Evolutionary conservation across 2,888 invertebrate genomes (phyloP), one percentile per base, ranked within the genome.

Genomic region (Myopa tessellatipennis): DNA sequence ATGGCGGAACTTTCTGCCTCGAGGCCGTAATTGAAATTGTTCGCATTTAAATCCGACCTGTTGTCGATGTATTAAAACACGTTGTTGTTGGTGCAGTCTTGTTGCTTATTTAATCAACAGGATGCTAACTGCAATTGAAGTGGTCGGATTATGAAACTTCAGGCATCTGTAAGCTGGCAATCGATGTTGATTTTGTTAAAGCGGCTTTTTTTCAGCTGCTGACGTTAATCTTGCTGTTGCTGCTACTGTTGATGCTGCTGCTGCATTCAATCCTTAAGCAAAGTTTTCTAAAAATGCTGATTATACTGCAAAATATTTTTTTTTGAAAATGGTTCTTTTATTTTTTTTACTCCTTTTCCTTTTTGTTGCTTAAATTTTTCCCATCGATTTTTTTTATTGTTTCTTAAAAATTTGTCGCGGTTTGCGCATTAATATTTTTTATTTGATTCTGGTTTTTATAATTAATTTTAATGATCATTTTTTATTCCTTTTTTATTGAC

Each of bases 31-130:
- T 68, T 74, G 40, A 67, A 58, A 52, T 55, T 74, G 67, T 68
- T 74, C 26, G 74, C 55, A 68, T 67, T 74, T 67, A 55, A 74
- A 67, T 74, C 4, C 34, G n/a, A 67, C 40, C 18, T 10, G 74
- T 67, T 55, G 74, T 67, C 40, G 72, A 45, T 72, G 26, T 40
- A 68, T 50, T 45, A 18, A 18, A 50, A 68, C 18, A 45, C 34
- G 10, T 38, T 72, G 38, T 18, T 72, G 60, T 18, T 40, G 60
- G 18, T 72, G 58, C 14, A 10, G 45, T 45, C 10, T 10, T 45
- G 45, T 45, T 45, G 26, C n/a, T 36, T 72, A 60, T 36, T 38
- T 60, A 16, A 8, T 18, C 40, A 18, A 26, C 45, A 50, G n/a
- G 68, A 14, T 45, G 68, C n/a, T 50, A 45, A 40, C 40, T 36